Evolutionary conservation across 2,113 vertebrate species (phyloP).

Genomic region (Erpornis zantholeuca): DNA sequence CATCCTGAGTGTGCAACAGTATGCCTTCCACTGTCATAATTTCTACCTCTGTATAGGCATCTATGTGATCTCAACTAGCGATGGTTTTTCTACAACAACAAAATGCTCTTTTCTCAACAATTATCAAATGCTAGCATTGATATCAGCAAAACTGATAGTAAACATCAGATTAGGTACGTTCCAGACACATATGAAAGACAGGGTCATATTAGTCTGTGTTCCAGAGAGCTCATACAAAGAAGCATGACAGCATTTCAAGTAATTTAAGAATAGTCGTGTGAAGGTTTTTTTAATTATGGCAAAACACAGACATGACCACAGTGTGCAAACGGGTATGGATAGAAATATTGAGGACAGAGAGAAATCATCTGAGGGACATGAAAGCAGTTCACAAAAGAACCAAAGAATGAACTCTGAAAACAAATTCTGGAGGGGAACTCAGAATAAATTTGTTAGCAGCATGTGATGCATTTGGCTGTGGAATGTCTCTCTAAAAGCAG

Average conservation of each 20-base stretch:
- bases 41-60: background rate
- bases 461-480: background rate
- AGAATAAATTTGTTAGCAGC: background rate
- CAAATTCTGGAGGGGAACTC: background rate
- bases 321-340: background rate
- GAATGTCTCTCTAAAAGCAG: background rate
- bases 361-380: background rate
- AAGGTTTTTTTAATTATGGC: background rate
- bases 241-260: background rate
- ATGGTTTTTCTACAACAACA: background rate
- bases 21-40: background rate
- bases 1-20: background rate
- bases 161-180: background rate
- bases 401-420: background rate
- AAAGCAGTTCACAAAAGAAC: background rate
- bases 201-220: background rate
- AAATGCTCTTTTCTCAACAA: background rate
- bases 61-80: background rate
- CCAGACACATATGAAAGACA: background rate
- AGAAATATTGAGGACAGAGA: background rate
- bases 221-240: background rate
- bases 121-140: background rate
- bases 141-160: background rate
- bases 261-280: background rate
- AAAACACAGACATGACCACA: background rate